Conservation (phyloP, 2,113 vertebrate genomes). For the Ornithorhynchus anatinus region DNA sequence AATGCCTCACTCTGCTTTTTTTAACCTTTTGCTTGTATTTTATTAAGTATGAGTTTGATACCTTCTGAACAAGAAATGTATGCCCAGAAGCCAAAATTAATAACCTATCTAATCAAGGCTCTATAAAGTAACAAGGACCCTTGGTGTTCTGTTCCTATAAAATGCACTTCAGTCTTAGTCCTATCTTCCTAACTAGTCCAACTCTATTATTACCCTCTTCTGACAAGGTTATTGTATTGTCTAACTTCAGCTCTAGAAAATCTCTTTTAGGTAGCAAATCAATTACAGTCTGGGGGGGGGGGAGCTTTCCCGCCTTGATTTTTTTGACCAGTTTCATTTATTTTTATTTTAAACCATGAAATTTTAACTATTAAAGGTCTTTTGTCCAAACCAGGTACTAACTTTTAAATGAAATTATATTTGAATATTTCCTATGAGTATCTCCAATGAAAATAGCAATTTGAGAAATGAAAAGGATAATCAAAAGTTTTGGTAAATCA, state of each 20-base stretch:
- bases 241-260: conserved; percentile 40
- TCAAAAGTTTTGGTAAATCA: conserved; percentile 53
- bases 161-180: conserved; percentile 59
- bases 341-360: conserved; percentile 28
- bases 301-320: background rate
- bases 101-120: conserved; percentile 78
- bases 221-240: conserved; percentile 44
- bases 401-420: conserved; percentile 48
- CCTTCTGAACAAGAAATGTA: conserved; percentile 66
- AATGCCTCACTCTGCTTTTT: conserved; percentile 53
- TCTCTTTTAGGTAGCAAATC: conserved; percentile 51
- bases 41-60: conserved; percentile 71
- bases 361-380: background rate
- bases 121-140: conserved; percentile 69
- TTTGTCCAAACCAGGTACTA: conserved; percentile 25
- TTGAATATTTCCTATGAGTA: conserved; percentile 47
- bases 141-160: conserved; percentile 66
- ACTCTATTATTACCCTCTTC: conserved; percentile 51
- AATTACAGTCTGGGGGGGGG: conserved; percentile 20
- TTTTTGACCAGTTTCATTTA: background rate
- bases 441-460: conserved; percentile 20
- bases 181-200: conserved; percentile 56
- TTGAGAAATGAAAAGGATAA: conserved; percentile 47
- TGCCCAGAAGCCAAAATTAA: conserved; percentile 76
- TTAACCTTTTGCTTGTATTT: conserved; percentile 69